Percentiles rank a stretch among this genome's conserved stretches.
Conservation (phyloP, 2,797 vertebrate species). For the Amblyopsis hoosieri region DNA sequence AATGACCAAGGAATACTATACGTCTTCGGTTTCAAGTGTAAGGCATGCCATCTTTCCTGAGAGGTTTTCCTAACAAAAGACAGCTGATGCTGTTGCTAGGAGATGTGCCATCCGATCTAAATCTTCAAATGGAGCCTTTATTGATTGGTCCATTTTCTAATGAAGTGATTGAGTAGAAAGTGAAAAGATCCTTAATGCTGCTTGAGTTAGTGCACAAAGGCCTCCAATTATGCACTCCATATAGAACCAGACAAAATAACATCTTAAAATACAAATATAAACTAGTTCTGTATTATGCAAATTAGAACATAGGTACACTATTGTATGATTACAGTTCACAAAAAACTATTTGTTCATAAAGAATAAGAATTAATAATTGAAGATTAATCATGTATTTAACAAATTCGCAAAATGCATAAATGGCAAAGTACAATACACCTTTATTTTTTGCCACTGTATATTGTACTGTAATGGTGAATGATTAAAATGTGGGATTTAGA, state of each 20-base stretch:
- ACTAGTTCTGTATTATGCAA: not conserved
- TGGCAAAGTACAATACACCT: no score
- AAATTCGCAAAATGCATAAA: no score
- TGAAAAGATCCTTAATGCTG: not conserved
- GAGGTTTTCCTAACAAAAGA: not conserved
- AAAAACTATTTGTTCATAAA: no score
- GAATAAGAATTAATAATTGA: no score
- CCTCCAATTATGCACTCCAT: not conserved
- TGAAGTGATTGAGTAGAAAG: conserved; percentile 1
- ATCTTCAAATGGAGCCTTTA: conserved; percentile 17
- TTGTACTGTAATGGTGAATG: no score
- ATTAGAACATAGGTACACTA: no score
- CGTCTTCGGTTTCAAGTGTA: not conserved
- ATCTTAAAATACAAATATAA: not conserved
- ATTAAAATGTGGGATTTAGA: no score
- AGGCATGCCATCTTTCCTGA: not conserved
- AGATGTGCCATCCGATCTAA: conserved; percentile 25
- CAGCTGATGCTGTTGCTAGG: conserved; percentile 15
- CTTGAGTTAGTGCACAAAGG: not conserved
- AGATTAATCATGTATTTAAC: no score
- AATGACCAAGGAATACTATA: no score
- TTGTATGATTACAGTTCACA: no score
- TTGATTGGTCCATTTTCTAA: conserved; percentile 11
- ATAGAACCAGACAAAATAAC: no score
- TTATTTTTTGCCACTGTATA: no score